A percentile compares a stretch with the other conserved stretches of the same genome.
phyloP scores from a whole-genome alignment of 2,888 invertebrate genomes.

The Tipula vernalis region DNA sequence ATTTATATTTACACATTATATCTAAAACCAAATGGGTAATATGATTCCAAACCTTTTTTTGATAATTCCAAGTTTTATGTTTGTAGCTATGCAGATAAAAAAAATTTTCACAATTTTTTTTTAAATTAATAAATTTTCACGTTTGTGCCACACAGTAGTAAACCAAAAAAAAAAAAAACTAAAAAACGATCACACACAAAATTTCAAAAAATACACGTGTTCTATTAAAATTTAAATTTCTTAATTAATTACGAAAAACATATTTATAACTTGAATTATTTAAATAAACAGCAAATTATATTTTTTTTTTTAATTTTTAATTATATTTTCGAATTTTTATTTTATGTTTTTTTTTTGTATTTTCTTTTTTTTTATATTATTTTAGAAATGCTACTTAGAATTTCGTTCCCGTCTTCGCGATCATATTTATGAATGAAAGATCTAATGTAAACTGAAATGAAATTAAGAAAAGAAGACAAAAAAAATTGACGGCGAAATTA shows the following conservation, averaged over 20 bases:
- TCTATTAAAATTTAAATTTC: neutral
- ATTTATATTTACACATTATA: neutral
- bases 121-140: neutral
- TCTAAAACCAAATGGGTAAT: neutral
- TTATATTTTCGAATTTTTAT: neutral
- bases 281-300: neutral
- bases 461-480: neutral
- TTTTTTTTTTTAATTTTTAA: neutral
- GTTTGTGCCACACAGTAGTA: neutral
- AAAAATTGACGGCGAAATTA: neutral
- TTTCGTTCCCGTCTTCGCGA: neutral
- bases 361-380: neutral
- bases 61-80: neutral
- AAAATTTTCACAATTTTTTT: neutral
- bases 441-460: neutral
- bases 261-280: neutral
- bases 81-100: neutral
- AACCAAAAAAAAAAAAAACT: neutral
- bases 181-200: neutral
- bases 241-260: neutral
- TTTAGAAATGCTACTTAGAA: neutral
- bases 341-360: neutral
- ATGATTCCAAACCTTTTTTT: neutral
- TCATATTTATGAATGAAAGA: neutral
- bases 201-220: neutral